These are phyloP conservation scores for Patiria pectinifera DNA, from an alignment of 53 echinoderm and acorn worm species.

Conservation along the genomic window DNA sequence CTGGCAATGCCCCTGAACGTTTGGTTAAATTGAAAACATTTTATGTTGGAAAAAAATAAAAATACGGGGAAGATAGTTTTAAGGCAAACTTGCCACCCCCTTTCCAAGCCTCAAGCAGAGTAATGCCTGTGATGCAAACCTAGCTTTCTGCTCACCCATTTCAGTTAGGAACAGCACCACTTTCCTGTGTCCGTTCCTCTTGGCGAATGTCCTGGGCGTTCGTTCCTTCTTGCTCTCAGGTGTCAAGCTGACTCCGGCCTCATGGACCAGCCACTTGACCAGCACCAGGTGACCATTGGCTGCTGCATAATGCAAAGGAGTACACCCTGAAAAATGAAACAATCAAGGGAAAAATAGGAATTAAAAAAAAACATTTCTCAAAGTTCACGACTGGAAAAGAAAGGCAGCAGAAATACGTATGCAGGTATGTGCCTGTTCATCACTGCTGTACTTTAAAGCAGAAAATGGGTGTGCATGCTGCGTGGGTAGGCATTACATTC, in stretches of 20 bases:
- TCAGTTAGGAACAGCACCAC: constrained; percentile 89
- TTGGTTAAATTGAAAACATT: too few relatives aligned
- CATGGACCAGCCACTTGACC: constrained; percentile 91
- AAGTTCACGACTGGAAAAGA: too few relatives aligned
- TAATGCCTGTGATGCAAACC: neutral
- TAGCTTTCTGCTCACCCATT: constrained; percentile 74
- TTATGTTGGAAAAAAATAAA: too few relatives aligned
- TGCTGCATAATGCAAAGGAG: constrained; percentile 90
- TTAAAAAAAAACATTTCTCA: neutral
- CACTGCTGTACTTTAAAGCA: too few relatives aligned
- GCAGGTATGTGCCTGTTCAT: too few relatives aligned
- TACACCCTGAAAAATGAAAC: constrained; percentile 68
- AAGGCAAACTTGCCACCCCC: too few relatives aligned
- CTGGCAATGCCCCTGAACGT: too few relatives aligned
- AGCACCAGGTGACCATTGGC: constrained; percentile 87
- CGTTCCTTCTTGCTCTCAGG: constrained; percentile 85
- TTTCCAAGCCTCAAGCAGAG: neutral
- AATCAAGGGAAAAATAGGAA: neutral
- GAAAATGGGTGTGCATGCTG: too few relatives aligned
- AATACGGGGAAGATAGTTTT: too few relatives aligned
- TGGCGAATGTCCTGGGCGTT: constrained; percentile 84
- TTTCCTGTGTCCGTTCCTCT: constrained; percentile 89
- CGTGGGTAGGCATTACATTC: too few relatives aligned
- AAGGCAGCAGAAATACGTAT: too few relatives aligned
- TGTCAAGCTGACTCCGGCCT: constrained; percentile 68